Base-by-base conservation (phyloP, 2,888 invertebrate genomes). In the Mythimna vitellina region DNA sequence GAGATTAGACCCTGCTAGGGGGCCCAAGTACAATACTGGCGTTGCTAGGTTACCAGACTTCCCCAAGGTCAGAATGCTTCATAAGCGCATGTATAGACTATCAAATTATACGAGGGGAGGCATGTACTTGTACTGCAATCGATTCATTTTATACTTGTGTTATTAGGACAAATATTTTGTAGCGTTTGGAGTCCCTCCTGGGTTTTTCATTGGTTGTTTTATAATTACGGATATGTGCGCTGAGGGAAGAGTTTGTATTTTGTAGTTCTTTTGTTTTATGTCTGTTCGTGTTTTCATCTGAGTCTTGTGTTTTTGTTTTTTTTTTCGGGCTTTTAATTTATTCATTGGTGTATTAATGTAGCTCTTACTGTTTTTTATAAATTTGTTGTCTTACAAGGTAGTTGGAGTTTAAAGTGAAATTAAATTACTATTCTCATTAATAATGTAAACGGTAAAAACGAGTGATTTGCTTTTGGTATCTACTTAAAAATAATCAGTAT, bases 1-100 rank as follows among this genome's bases (percentile, higher is more conserved):
- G 88, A 93, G 94, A 93, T 94, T 93, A 93, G 92, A 89, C 85
- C 67, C 84, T 66, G 76, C 90, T 92, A 92, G 95, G 96, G 96
- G 95, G 92, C 90, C 93, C 92, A 92, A 89, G 92, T 89, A 90
- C 88, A 89, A 90, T 89, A 87, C 89, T 88, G 83, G 88, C 93
- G 95, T 96, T 95, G 95, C 95, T 94, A 94, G 93, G 96, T 92
- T 94, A 95, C 95, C 91, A 90, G 90, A 89, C 92, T 88, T 89
- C 92, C 92, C 94, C 96, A 96, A 95, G 96, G 96, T 96, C 96
- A 96, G 88, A 76, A 91, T 89, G 89, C 90, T 90, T 90, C 93
- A 93, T 93, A 93, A 87, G 82, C 88, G 87, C 89, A 91, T 87
- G 88, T 92, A 92, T 92, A 91, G 84, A 80, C 84, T 89, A 90